Evolutionary conservation across 2,797 vertebrate species (phyloP).

Genomic region (Oryzias sinensis): DNA sequence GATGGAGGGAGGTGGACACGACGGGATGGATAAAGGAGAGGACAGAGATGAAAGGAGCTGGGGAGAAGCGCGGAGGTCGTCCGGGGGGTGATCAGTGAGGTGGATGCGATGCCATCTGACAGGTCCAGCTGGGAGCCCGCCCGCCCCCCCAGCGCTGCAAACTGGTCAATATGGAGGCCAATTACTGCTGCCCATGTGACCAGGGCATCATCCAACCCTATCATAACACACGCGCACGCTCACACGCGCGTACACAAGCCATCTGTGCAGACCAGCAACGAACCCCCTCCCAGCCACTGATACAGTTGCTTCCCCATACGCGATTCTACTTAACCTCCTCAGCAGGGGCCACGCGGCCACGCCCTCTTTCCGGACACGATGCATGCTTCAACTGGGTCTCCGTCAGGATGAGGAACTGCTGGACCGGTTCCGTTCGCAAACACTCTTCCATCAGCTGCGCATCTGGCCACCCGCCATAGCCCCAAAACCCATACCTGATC

Average conservation of each 20-base stretch:
- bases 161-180: slow-evolving; percentile 83
- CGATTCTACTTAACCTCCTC: slow-evolving; percentile 75
- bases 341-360: slow-evolving; percentile 56
- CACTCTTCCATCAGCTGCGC: neutral
- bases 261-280: slow-evolving; percentile 78
- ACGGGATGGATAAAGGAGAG: slow-evolving; percentile 45
- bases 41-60: slow-evolving; percentile 55
- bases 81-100: slow-evolving; percentile 74
- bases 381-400: slow-evolving; percentile 23
- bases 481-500: slow-evolving; percentile 51
- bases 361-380: slow-evolving; percentile 28
- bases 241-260: slow-evolving; percentile 53
- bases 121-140: slow-evolving; percentile 79
- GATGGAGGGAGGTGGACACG: slow-evolving; percentile 17
- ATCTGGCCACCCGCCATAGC: slow-evolving; percentile 49
- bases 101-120: slow-evolving; percentile 78
- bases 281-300: slow-evolving; percentile 34
- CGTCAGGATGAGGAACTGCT: slow-evolving; percentile 8
- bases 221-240: slow-evolving; percentile 68
- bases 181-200: slow-evolving; percentile 82
- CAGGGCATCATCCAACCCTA: slow-evolving; percentile 78
- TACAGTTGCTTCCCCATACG: slow-evolving; percentile 62
- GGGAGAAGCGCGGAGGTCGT: slow-evolving; percentile 60
- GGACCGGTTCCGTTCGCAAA: slow-evolving; percentile 16
- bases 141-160: slow-evolving; percentile 76